Base-by-base conservation (phyloP, 2,113 vertebrate genomes). In the Channa maculata region DNA sequence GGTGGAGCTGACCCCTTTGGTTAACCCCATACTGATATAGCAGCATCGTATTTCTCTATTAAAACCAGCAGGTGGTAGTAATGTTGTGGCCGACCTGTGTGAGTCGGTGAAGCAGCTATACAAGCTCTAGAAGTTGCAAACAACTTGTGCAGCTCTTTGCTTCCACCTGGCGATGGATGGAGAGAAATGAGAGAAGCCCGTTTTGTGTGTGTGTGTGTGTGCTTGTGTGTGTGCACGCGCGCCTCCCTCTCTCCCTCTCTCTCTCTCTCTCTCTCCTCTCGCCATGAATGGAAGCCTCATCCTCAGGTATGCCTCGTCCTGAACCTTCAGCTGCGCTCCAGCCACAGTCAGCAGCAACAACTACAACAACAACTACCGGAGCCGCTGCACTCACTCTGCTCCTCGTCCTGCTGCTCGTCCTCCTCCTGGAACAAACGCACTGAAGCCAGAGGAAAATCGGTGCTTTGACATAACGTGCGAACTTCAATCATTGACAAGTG, bases 91-190 rank as follows among this genome's bases (percentile, higher is more conserved):
- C 24, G 24, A 24, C 24, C 24, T 24, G 24, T 24, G 24, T 24
- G 24, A 24, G 24, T 24, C 24, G 24, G 24, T 24, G 24, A 24
- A 24, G 24, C 24, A 24, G 24, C 24, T 24, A 24, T 24, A 24
- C 24, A 24, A 24, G 24, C 24, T 24, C 24, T 24, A 24, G 24
- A 24, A 41, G 4, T 41, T 7, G 4, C 39, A 7, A 58, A n/a
- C 37, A 81, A 72, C 39, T 71, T 64, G 63, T 57, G 63, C 66
- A 74, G 75, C 65, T 76, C 79, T 92, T 76, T 92, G 83, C 80
- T 84, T 78, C 91, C 88, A 91, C 86, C 92, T 91, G 85, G 71
- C 83, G 92, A 84, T 68, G 67, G 61, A 46, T 39, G 48, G 33
- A 6, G 44, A 64, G 75, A 85, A 82, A 9, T 34, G 63, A 39